phyloP scores from a whole-genome alignment of 64 coral and sea anemone genomes.

The Stichodactyla helianthus region DNA sequence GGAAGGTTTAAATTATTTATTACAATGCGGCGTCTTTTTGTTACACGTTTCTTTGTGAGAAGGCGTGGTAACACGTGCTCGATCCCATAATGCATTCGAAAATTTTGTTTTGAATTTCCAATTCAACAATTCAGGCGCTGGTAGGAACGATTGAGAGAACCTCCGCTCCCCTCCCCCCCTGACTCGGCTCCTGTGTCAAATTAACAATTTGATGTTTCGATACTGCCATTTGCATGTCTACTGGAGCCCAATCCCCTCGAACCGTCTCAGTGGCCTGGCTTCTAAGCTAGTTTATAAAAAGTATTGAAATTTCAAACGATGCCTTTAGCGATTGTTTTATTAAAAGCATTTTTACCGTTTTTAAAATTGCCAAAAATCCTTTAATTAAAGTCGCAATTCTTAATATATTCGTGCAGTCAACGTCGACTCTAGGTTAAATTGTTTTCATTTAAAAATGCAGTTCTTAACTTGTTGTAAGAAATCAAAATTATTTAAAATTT shows the following conservation, averaged over 20 bases:
- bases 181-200: neutral
- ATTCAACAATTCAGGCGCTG: neutral
- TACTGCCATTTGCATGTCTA: neutral
- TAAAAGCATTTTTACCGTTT: neutral
- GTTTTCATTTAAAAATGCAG: neutral
- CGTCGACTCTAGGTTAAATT: neutral
- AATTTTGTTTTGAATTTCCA: constrained; percentile 1
- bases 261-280: neutral
- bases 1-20: neutral
- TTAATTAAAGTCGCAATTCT: neutral
- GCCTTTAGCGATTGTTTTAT: neutral
- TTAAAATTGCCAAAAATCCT: neutral
- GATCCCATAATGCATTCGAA: neutral
- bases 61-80: neutral
- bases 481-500: neutral
- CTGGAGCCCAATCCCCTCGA: neutral
- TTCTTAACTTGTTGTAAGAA: neutral
- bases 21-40: constrained; percentile 1
- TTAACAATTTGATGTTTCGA: neutral
- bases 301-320: neutral
- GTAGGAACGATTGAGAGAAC: neutral
- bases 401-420: neutral
- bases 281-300: neutral
- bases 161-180: no score
- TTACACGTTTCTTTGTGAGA: neutral